Base-by-base conservation (phyloP, 2,888 invertebrate species). In the Apodemia zela region DNA sequence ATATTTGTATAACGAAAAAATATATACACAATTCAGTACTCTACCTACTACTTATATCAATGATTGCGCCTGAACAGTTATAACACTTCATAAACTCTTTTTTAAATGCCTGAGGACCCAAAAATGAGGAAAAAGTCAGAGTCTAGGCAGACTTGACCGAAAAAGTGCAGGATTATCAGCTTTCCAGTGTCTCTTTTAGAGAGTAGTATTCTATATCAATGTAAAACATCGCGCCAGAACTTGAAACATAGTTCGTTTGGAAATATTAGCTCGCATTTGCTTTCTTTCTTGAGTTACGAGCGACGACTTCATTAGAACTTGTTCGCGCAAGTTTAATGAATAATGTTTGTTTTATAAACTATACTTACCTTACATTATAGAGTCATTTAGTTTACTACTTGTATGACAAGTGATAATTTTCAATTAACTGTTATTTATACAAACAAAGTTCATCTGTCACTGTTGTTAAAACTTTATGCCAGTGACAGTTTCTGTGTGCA, bases 241-340 rank as follows among this genome's bases (percentile, higher is more conserved):
- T 51, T 18, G 51, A 21, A 51, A 51, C 21, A 51, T 21, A 13
- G 51, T 42, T 42, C 42, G 42, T 42, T 51, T 51, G 51, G 51
- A 51, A 51, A 51, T 51, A 51, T 51, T 51, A 51, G 51, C 21
- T 51, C 51, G 51, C 51, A 21, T 51, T 51, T 51, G 51, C 51
- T 51, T 51, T 51, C 51, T 51, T 51, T 51, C 51, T 51, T 21
- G 18, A 51, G 51, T 51, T 51, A 51, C 51, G 38, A 18, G 49
- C 10, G 51, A 51, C 51, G 51, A 51, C 51, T 51, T 51, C 51
- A 51, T 51, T 51, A 51, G 51, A 51, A 51, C 51, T 51, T 51
- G 51, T 25, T 13, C 21, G 51, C 21, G 3, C 21, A 51, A 51
- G 18, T 51, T 51, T 21, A 51, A 51, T 51, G 51, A 42, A 42